Evolutionary conservation across 2,113 vertebrate species (phyloP).

Genomic region (Delphinus delphis): DNA sequence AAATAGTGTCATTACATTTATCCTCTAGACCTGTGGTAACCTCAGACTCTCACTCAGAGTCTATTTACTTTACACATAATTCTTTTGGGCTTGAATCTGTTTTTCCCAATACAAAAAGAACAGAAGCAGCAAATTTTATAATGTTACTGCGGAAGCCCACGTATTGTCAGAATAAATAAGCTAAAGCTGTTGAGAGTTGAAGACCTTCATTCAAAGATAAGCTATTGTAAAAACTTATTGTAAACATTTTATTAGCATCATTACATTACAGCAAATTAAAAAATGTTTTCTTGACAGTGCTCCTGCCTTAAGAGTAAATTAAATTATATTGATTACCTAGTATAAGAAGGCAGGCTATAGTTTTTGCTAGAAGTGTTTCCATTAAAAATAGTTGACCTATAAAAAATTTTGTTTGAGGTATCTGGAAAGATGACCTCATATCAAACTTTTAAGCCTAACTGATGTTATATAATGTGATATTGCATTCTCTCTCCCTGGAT

Average conservation of each 20-base stretch:
- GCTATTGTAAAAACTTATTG: neutral
- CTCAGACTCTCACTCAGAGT: neutral
- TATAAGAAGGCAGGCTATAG: neutral
- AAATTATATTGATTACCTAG: neutral
- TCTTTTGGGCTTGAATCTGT: neutral
- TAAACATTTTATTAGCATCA: neutral
- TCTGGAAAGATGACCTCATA: neutral
- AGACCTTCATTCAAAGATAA: neutral
- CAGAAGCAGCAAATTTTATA: neutral
- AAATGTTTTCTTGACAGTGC: constrained; percentile 20
- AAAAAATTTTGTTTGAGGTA: neutral
- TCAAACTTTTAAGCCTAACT: neutral
- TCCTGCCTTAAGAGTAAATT: neutral
- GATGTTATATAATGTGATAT: neutral
- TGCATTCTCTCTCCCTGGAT: neutral
- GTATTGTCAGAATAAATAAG: neutral
- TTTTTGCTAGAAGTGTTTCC: neutral
- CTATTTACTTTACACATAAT: neutral
- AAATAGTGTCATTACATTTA: neutral
- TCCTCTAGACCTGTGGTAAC: neutral
- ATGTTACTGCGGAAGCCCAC: neutral
- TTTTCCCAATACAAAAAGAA: neutral
- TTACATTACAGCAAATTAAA: neutral
- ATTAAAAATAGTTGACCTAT: neutral
- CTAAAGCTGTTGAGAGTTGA: neutral